phyloP scores from a whole-genome alignment of 2,888 invertebrate genomes.

The Clusia tigrina region DNA sequence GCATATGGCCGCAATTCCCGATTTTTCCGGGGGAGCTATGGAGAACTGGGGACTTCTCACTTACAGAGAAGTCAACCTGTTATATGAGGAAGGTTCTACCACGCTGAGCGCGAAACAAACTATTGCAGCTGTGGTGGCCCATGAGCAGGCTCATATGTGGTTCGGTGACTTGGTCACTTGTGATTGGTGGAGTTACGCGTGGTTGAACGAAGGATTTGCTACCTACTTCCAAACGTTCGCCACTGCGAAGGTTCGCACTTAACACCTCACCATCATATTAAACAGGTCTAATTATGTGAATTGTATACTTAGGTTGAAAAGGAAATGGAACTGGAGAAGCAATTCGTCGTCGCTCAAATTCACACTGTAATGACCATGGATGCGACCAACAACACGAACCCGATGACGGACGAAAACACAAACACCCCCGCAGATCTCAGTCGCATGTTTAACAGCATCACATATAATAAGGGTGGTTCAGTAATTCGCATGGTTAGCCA shows the following conservation, averaged over 20 bases:
- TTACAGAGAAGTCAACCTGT: constrained; percentile 76
- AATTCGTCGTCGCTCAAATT: constrained; percentile 76
- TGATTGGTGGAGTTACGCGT: constrained; percentile 70
- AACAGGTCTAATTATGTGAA: background rate
- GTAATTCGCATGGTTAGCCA: constrained; percentile 76
- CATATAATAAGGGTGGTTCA: constrained; percentile 75
- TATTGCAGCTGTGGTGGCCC: constrained; percentile 68
- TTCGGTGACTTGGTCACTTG: constrained; percentile 71
- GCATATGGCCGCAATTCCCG: constrained; percentile 85
- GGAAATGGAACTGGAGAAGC: constrained; percentile 72
- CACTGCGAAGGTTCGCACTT: constrained; percentile 50
- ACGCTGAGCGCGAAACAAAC: constrained; percentile 70
- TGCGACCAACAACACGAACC: constrained; percentile 68
- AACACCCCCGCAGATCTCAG: constrained; percentile 69
- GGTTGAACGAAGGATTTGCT: constrained; percentile 74
- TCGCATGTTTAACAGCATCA: constrained; percentile 72
- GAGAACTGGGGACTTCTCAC: constrained; percentile 92
- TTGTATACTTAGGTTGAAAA: constrained; percentile 66
- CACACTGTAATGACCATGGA: constrained; percentile 72
- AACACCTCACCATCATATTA: too few species aligned
- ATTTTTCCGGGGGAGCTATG: constrained; percentile 87
- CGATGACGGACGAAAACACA: constrained; percentile 69
- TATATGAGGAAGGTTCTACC: constrained; percentile 71
- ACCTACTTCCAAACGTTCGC: constrained; percentile 77
- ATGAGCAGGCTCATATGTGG: constrained; percentile 72